Conservation (phyloP, 2,797 vertebrate genomes). For the Percopsis omiscomaycus region DNA sequence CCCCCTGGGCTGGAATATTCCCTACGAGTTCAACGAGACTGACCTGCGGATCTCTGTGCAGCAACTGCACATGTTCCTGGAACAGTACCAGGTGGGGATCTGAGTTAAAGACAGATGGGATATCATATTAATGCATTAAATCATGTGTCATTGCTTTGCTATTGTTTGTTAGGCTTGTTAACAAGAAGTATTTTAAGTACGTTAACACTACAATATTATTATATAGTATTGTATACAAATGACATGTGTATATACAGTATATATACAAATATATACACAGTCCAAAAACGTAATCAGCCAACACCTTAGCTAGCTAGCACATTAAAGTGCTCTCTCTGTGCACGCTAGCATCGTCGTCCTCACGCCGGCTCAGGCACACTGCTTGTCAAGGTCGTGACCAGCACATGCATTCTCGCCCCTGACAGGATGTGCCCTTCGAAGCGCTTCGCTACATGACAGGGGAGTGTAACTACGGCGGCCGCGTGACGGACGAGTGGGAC, state of each 20-base stretch:
- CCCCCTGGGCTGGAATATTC: conserved; percentile 91
- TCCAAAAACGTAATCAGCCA: no score
- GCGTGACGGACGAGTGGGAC: conserved; percentile 90
- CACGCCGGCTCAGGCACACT: no score
- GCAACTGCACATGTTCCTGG: conserved; percentile 87
- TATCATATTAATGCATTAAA: no score
- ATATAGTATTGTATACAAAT: neutral
- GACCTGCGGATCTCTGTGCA: conserved; percentile 89
- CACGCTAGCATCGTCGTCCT: no score
- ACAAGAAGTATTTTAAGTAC: neutral
- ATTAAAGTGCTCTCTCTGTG: no score
- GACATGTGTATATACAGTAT: no score
- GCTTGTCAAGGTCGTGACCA: no score
- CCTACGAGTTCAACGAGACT: conserved; percentile 89
- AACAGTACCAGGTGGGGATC: conserved; percentile 83
- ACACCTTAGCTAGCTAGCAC: no score
- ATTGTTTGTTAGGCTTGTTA: neutral
- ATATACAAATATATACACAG: no score
- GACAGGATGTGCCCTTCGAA: conserved; percentile 85
- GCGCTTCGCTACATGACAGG: conserved; percentile 86
- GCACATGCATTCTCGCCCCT: neutral
- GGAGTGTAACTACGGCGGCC: conserved; percentile 87
- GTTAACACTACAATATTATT: no score
- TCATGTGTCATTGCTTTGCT: no score
- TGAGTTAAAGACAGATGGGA: neutral